Percentiles rank a stretch among this genome's conserved stretches.
Evolutionary conservation across 2,888 invertebrate species (phyloP).

Genomic region (Mayetiola destructor): DNA sequence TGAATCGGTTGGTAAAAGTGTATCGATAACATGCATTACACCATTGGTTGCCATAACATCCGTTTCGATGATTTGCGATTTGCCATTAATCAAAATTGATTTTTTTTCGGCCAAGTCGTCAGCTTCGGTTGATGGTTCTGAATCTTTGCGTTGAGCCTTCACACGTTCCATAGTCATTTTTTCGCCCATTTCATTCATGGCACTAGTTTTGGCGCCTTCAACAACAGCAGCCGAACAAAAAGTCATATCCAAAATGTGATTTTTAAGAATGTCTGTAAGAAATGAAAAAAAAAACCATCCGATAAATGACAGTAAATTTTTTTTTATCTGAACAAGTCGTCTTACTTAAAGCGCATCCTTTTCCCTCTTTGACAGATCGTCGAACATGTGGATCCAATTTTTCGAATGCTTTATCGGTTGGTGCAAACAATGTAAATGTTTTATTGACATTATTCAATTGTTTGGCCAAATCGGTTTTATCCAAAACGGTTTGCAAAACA

Average conservation of each 20-base stretch:
- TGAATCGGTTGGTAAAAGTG: slow-evolving; percentile 45
- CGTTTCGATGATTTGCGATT: slow-evolving; percentile 40
- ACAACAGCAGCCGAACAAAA: slow-evolving; percentile 49
- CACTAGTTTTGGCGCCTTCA: slow-evolving; percentile 32
- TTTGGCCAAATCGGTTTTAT: slow-evolving; percentile 41
- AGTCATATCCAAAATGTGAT: slow-evolving; percentile 51
- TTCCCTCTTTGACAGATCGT: slow-evolving; percentile 41
- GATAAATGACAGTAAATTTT: not conserved
- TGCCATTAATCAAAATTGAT: slow-evolving; percentile 42
- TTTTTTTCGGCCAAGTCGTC: slow-evolving; percentile 37
- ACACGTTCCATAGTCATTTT: slow-evolving; percentile 29
- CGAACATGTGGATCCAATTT: slow-evolving; percentile 40
- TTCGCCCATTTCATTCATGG: slow-evolving; percentile 33
- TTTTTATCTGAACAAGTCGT: slow-evolving; percentile 18
- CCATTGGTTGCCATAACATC: slow-evolving; percentile 58
- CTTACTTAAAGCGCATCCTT: slow-evolving; percentile 46
- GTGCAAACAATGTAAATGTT: slow-evolving; percentile 50
- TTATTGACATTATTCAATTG: slow-evolving; percentile 37
- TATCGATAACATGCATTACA: slow-evolving; percentile 54
- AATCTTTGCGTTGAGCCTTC: slow-evolving; percentile 37
- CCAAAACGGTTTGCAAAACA: slow-evolving; percentile 40
- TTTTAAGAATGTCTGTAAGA: slow-evolving; percentile 44
- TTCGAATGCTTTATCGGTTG: slow-evolving; percentile 50
- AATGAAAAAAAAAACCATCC: slow-evolving; percentile 18
- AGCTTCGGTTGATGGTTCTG: slow-evolving; percentile 36